Percentiles rank a stretch among this genome's conserved stretches.
Evolutionary conservation across 2,113 vertebrate species (phyloP).

Genomic region (Indicator indicator): DNA sequence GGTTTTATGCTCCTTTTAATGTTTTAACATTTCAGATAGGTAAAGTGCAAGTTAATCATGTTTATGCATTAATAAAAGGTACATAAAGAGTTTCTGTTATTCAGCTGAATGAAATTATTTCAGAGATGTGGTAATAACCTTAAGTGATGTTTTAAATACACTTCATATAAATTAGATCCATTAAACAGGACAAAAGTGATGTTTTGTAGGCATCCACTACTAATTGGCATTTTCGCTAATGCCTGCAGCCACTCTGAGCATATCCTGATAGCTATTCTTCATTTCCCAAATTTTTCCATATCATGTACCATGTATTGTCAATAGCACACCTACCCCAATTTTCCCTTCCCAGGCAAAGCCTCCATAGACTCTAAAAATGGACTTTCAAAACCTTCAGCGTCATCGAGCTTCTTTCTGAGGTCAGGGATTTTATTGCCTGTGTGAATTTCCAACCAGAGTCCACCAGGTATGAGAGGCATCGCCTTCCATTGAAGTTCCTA

Average conservation of each 20-base stretch:
- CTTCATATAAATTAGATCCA: constrained; percentile 45
- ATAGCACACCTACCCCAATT: neutral
- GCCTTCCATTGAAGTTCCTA: neutral
- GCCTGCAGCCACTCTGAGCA: neutral
- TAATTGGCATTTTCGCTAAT: neutral
- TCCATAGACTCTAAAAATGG: neutral
- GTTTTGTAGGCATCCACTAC: neutral
- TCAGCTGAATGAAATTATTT: constrained; percentile 45
- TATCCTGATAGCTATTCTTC: neutral
- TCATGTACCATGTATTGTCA: accelerated
- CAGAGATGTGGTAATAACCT: constrained; percentile 47
- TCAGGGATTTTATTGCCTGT: neutral
- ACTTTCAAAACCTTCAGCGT: neutral
- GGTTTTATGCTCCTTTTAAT: constrained; percentile 42
- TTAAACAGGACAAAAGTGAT: constrained; percentile 9
- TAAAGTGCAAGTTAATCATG: constrained; percentile 62
- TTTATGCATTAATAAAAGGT: constrained; percentile 65
- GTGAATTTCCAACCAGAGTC: neutral
- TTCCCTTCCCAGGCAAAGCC: neutral
- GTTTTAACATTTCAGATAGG: constrained; percentile 39
- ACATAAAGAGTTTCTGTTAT: constrained; percentile 30
- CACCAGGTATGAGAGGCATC: neutral
- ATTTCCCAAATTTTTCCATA: neutral
- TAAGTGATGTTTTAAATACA: constrained; percentile 64
- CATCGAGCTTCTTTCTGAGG: neutral